Percentiles rank a stretch among this genome's conserved stretches.
These are phyloP conservation scores for Neocloeon triangulifer DNA, from an alignment of 1,140 invertebrate genomes.

Conservation along the genomic window DNA sequence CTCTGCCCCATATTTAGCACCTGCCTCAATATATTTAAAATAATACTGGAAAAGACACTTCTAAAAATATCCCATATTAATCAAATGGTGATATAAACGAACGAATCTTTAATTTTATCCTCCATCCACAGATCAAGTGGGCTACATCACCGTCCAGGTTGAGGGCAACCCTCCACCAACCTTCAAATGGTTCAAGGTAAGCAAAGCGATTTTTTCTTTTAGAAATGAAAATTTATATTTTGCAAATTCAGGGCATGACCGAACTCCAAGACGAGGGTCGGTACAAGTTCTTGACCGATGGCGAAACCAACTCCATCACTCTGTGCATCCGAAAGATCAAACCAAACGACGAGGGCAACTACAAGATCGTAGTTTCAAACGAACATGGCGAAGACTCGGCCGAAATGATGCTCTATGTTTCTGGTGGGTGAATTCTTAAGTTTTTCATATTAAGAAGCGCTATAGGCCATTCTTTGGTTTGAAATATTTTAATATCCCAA, in stretches of 20 bases:
- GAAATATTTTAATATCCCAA: conserved; percentile 2
- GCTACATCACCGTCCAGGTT: conserved; percentile 66
- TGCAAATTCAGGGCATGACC: conserved; percentile 37
- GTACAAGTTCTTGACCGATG: conserved; percentile 78
- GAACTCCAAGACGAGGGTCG: conserved; percentile 83
- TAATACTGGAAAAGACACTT: too few species aligned
- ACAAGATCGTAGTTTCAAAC: conserved; percentile 80
- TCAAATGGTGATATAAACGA: too few species aligned
- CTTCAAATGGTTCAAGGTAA: conserved; percentile 86
- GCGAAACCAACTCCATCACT: conserved; percentile 69
- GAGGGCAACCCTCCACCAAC: conserved; percentile 84
- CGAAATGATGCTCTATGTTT: conserved; percentile 88
- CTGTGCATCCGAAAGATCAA: conserved; percentile 90
- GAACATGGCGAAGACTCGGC: conserved; percentile 83
- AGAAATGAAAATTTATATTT: too few species aligned
- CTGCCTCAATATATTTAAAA: too few species aligned
- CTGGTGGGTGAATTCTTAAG: conserved; percentile 43
- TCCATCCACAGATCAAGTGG: conserved; percentile 48
- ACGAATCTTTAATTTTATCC: conserved; percentile 7
- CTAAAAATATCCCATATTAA: too few species aligned
- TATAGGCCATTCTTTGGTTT: neutral
- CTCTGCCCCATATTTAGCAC: too few species aligned
- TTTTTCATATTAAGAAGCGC: neutral
- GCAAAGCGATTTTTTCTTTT: too few species aligned
- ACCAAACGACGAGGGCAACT: conserved; percentile 92